These are phyloP conservation scores for Hymenochirus boettgeri DNA, from an alignment of 2,113 vertebrate species.

Conservation along the genomic window DNA sequence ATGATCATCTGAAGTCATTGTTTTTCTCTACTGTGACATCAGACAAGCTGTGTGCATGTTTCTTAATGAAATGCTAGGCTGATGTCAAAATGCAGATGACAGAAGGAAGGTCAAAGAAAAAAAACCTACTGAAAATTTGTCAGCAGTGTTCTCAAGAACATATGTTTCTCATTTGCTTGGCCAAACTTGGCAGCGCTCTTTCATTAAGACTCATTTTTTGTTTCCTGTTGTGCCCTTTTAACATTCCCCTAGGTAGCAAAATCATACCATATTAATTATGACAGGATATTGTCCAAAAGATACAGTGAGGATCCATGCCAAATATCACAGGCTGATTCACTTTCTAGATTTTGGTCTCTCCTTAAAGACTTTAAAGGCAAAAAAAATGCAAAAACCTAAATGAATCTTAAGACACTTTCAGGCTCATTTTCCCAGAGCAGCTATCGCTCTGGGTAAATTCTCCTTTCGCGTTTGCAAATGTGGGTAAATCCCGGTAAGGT, in stretches of 20 bases:
- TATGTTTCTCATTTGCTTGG: constrained; percentile 64
- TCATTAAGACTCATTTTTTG: constrained; percentile 48
- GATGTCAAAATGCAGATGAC: constrained; percentile 59
- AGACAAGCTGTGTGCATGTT: constrained; percentile 13
- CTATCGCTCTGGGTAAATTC: too few relatives aligned
- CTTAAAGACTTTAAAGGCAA: too few relatives aligned
- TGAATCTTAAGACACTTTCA: too few relatives aligned
- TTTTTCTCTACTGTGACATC: neutral
- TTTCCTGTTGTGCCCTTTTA: constrained; percentile 66
- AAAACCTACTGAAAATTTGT: constrained; percentile 55
- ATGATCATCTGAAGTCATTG: constrained; percentile 2
- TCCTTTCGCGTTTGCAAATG: too few relatives aligned
- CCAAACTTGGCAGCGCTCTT: constrained; percentile 53
- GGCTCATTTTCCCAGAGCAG: too few relatives aligned
- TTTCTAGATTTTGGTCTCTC: too few relatives aligned
- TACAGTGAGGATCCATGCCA: constrained; percentile 12
- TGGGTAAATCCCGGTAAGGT: too few relatives aligned
- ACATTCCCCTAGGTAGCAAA: constrained; percentile 49
- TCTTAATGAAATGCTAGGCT: constrained; percentile 5
- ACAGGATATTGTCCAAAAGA: constrained; percentile 38
- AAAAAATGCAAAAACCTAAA: too few relatives aligned
- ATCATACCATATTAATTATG: constrained; percentile 44
- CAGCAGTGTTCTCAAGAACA: constrained; percentile 53
- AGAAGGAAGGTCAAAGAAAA: constrained; percentile 47
- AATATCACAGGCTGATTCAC: constrained; percentile 8